phyloP scores from a whole-genome alignment of 2,888 invertebrate genomes.

The Plagodis pulveraria region DNA sequence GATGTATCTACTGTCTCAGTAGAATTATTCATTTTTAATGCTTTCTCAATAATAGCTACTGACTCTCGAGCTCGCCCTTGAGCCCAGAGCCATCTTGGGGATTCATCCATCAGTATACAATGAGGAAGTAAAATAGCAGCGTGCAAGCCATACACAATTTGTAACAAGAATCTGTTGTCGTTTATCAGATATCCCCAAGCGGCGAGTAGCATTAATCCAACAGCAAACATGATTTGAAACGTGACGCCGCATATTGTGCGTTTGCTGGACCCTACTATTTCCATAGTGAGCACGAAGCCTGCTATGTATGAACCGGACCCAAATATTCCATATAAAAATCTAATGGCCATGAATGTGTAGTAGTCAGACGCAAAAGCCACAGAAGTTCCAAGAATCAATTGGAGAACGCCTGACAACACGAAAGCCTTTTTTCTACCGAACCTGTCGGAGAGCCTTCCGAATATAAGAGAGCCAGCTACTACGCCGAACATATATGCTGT shows the following conservation, averaged over 20 bases:
- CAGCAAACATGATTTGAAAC: constrained; percentile 92
- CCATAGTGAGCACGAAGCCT: constrained; percentile 91
- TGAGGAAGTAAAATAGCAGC: constrained; percentile 89
- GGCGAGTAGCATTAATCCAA: constrained; percentile 92
- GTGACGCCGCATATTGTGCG: constrained; percentile 92
- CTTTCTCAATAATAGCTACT: constrained; percentile 90
- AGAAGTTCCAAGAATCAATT: constrained; percentile 88
- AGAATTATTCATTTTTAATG: constrained; percentile 88
- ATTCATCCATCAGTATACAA: constrained; percentile 95
- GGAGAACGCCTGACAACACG: constrained; percentile 90
- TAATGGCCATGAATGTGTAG: constrained; percentile 87
- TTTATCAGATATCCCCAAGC: constrained; percentile 92
- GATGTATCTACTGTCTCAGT: constrained; percentile 86
- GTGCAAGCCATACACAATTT: constrained; percentile 91
- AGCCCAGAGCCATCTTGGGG: constrained; percentile 94
- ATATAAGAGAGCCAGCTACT: constrained; percentile 90
- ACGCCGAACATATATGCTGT: constrained; percentile 93
- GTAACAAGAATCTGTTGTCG: constrained; percentile 88
- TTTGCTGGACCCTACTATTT: constrained; percentile 91
- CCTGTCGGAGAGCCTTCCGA: constrained; percentile 92
- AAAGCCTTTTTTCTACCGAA: constrained; percentile 92
- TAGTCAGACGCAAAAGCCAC: constrained; percentile 92
- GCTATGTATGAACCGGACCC: constrained; percentile 91
- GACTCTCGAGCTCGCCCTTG: constrained; percentile 91
- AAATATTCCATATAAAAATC: constrained; percentile 92